phyloP scores from a whole-genome alignment of 1,140 invertebrate species.

The Oscheius sp. region DNA sequence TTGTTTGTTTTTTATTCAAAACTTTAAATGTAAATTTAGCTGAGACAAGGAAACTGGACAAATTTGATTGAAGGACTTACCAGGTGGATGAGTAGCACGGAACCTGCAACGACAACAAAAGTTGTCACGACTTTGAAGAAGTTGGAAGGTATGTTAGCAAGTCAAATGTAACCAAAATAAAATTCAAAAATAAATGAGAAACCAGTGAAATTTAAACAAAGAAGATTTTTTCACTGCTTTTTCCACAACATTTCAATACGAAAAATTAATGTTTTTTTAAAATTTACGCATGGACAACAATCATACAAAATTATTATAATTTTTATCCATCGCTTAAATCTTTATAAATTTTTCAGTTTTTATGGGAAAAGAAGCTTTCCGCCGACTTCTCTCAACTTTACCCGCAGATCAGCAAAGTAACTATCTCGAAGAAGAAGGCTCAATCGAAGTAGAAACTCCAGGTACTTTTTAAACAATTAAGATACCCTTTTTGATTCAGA shows the following conservation, averaged over 20 bases:
- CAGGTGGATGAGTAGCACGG: not conserved
- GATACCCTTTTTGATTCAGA: not conserved
- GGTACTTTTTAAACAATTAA: not conserved
- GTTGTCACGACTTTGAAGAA: constrained; percentile 23
- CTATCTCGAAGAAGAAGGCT: not conserved
- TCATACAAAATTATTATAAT: not conserved
- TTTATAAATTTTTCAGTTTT: not conserved
- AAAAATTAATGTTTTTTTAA: not conserved
- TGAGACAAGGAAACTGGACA: constrained; percentile 29
- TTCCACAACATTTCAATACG: no score
- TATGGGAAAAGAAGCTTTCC: constrained; percentile 1
- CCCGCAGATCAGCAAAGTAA: constrained; percentile 5
- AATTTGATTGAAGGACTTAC: constrained; percentile 17
- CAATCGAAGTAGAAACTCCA: not conserved
- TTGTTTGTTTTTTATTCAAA: no score
- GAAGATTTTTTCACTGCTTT: not conserved
- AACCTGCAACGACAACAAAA: constrained; percentile 8
- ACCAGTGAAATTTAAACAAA: not conserved
- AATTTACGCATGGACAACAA: not conserved
- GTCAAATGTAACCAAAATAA: not conserved
- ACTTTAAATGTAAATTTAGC: no score
- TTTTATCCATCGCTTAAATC: not conserved
- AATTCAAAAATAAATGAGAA: not conserved
- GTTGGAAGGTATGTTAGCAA: not conserved
- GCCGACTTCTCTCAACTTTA: not conserved